Base-by-base conservation (phyloP, 2,797 vertebrate species). In the Eospalax fontanierii region DNA sequence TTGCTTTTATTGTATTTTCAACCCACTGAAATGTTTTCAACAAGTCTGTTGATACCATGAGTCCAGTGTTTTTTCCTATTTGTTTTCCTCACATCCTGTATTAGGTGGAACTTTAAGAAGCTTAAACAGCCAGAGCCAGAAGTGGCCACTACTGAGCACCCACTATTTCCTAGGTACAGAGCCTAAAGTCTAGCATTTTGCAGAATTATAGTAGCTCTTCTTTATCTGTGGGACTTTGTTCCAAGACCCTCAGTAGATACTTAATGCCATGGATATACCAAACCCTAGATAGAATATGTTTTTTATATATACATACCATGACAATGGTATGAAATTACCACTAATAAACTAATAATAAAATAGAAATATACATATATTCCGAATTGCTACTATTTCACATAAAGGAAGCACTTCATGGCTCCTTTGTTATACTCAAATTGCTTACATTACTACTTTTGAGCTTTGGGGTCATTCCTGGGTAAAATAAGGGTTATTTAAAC, bases 1-100 rank as follows among this genome's bases (percentile, higher is more conserved):
- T 70, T 40, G 38, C 75, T 92, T 89, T 79, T 61, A 93, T 9
- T 78, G 87, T 87, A 84, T 75, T 78, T 82, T 97, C 40, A 79
- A 74, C 5, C 11, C 54, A 86, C 59, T 43, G 90, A 94, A 79
- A 76, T 28, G 28, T 85, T 90, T 93, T 78, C 65, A 46, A 1
- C 24, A n/a, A 91, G 86, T 28, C 82, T 65, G 81, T 24, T 81
- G 76, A 81, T 40, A 24, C 4, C 70, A 21, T 22, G 40, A 85
- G 87, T 65, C 30, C 35, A 43, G 83, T 14, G 40, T n/a, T 78
- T 89, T 84, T 94, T 65, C 61, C 90, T 82, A n/a, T 94, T 82
- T 80, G 22, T 54, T 84, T 78, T 54, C 21, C 26, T 15, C 24
- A 80, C 2, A 28, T 11, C 7, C 35, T 82, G 6, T 8, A 92